Base-by-base conservation (phyloP, 2,888 invertebrate genomes). In the Ceratothoa steindachneri region DNA sequence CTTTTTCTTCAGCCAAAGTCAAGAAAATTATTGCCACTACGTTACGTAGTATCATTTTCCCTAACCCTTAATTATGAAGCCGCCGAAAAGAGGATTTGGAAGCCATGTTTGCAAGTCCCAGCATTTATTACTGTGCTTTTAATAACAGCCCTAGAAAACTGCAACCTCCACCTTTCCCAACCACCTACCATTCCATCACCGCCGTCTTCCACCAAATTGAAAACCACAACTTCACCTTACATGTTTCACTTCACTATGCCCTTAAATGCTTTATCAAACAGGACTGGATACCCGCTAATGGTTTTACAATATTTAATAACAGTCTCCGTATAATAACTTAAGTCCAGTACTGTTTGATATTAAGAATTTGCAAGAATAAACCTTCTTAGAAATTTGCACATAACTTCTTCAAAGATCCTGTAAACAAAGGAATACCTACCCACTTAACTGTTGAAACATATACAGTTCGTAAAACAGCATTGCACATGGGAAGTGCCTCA, bases 51-150 rank as follows among this genome's bases (percentile, higher is more conserved):
- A n/a, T n/a, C n/a, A n/a, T n/a, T n/a, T n/a, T n/a, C n/a, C n/a
- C n/a, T n/a, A n/a, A n/a, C n/a, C n/a, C n/a, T n/a, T n/a, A n/a
- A n/a, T n/a, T n/a, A 41, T 41, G 7, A 15, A 41, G 41, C 7
- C 19, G 2, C 60, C 2, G 9, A 60, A 22, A 60, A 60, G 60
- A 60, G 60, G 60, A 60, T 12, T 24, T 3, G 60, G 60, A 72
- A 75, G 75, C 72, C 74, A 64, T 64, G 70, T 74, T 53, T 75
- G 74, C 74, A 70, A 72, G 31, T 72, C 74, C 74, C 72, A 72
- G 74, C 72, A 74, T 75, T 72, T 71, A 74, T 77, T 72, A 72
- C 74, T 74, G 74, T 74, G 74, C 74, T 77, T 77, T 74, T 70
- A 75, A 67, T 69, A 67, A 30, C 70, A 74, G 71, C 71, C 74